Conservation (phyloP, 2,888 invertebrate genomes). For the Trachelus iudaicus region DNA sequence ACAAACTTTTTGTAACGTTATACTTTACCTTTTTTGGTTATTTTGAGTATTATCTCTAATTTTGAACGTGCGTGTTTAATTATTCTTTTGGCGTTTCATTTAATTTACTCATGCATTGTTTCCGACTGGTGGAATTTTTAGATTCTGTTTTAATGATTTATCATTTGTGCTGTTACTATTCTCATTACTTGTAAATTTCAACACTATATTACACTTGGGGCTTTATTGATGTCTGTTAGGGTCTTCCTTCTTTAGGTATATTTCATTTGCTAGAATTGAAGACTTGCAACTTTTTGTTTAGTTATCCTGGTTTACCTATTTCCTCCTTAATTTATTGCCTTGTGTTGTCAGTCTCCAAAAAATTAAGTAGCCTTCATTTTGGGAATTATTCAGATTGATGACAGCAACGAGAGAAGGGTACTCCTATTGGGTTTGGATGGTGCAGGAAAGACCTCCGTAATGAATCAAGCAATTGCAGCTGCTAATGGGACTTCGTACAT, state of each 20-base stretch:
- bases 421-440: slow-evolving; percentile 61
- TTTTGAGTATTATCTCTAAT: not conserved
- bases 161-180: not conserved
- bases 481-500: slow-evolving; percentile 43
- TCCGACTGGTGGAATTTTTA: not conserved
- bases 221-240: not conserved
- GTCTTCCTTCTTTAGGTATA: not conserved
- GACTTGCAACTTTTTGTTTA: not conserved
- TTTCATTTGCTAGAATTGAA: not conserved
- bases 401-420: slow-evolving; percentile 59
- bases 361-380: slow-evolving; percentile 7
- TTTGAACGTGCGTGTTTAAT: not conserved
- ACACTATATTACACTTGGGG: not conserved
- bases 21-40: not conserved
- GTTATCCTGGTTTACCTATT: not conserved
- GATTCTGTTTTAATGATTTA: not conserved
- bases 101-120: not conserved
- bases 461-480: slow-evolving; percentile 56
- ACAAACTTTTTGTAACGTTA: not conserved
- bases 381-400: slow-evolving; percentile 53
- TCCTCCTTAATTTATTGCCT: not conserved
- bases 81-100: not conserved
- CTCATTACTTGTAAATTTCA: not conserved
- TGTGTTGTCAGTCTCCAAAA: not conserved
- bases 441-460: slow-evolving; percentile 63